Percentiles rank a stretch among this genome's conserved stretches.
Conservation (phyloP, 37 sponge, comb jelly and placozoan species). For the Eunapius fragilis region DNA sequence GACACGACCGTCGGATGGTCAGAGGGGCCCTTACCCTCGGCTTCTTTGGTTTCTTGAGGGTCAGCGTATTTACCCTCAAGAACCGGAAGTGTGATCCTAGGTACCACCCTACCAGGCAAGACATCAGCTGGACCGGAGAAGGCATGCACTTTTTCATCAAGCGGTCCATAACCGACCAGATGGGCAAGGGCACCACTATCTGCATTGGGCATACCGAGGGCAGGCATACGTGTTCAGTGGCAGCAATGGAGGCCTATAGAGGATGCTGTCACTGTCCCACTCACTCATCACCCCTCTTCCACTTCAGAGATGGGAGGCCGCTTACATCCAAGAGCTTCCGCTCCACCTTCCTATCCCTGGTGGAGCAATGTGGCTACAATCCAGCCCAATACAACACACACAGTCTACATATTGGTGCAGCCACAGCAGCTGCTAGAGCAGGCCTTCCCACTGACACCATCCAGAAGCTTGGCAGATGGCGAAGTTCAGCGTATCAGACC, state of each 20-base stretch:
- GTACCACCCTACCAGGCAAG: background rate
- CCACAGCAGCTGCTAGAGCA: slow-evolving; percentile 9
- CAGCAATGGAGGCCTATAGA: too few species aligned
- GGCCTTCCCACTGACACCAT: slow-evolving; percentile 1
- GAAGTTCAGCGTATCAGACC: background rate
- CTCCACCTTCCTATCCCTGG: too few species aligned
- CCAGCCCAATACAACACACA: too few species aligned
- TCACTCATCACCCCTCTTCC: too few species aligned
- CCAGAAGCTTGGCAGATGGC: background rate
- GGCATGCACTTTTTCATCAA: background rate
- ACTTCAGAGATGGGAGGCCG: too few species aligned
- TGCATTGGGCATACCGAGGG: too few species aligned
- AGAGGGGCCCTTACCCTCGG: background rate
- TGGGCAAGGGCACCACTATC: background rate
- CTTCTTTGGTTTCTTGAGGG: slow-evolving; percentile 11
- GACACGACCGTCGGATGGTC: too few species aligned
- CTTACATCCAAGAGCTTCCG: too few species aligned
- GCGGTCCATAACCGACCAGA: background rate
- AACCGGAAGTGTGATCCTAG: background rate
- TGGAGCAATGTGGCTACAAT: too few species aligned
- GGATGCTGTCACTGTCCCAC: too few species aligned
- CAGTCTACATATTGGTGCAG: too few species aligned
- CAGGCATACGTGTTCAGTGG: too few species aligned
- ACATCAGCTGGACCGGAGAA: background rate
- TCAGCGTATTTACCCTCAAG: slow-evolving; percentile 1